Base-by-base conservation (phyloP, 2,113 vertebrate species). In the Cebidichthys violaceus region DNA sequence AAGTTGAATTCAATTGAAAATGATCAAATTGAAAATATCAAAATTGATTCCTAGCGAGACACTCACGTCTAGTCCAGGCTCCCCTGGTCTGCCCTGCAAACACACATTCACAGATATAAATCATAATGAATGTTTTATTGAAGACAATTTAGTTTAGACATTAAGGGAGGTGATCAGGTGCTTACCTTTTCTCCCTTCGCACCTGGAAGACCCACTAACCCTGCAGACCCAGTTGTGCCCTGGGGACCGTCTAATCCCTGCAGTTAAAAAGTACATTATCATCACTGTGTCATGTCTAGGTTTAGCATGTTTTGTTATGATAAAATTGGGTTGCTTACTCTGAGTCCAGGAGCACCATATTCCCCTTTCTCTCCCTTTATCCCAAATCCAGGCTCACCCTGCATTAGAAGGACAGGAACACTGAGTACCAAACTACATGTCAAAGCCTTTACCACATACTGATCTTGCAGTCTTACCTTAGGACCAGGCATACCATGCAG, bases 1-100 rank as follows among this genome's bases (percentile, higher is more conserved):
- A 50, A 68, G 24, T 54, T 59, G 7, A 39, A 8, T 54, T n/a
- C 3, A 66, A 50, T 2, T 71, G 9, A 75, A 73, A 67, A 65
- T 9, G 0, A 11, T 59, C 1, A 10, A 9, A 52, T 37, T 13
- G 1, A 64, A 52, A 77, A 65, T 27, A 9, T 54, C 5, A 67
- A n/a, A 22, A 71, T 7, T 4, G 37, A 15, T 24, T 43, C 15
- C 65, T 75, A 50, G 8, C 18, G 3, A 78, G 2, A 83, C 93
- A 97, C 98, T 98, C 90, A 99, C 97, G 85, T 99, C 98, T 75
- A 99, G 84, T 94, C 98, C 98, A 61, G 97, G 96, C 89, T 99
- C 97, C 9, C 98, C 98, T 0, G 95, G 93, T 92, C 95, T 96
- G 75, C 98, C 98, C 98, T 99, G 90, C 31, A 22, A 86, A 86